Evolutionary conservation across 2,888 invertebrate genomes (phyloP).

Genomic region (Plebejus melissa): DNA sequence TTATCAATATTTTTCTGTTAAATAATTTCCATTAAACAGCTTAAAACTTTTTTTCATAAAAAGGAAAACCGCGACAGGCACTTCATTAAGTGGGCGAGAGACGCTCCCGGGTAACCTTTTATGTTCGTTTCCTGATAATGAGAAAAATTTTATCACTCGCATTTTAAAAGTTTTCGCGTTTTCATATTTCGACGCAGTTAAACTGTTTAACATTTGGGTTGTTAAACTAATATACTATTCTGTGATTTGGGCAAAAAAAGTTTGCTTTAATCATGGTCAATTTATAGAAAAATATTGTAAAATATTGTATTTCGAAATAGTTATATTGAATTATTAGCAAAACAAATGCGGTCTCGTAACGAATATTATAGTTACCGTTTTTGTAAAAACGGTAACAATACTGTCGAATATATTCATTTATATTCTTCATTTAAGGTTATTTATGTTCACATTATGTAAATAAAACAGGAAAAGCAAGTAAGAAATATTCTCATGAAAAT

Average conservation of each 20-base stretch:
- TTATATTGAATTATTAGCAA: no score
- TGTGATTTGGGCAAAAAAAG: not conserved
- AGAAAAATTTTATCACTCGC: not conserved
- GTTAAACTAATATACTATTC: no score
- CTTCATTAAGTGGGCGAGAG: slow-evolving; percentile 21
- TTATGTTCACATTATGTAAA: no score
- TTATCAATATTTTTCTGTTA: not conserved
- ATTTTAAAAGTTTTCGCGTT: slow-evolving; percentile 3
- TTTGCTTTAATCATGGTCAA: not conserved
- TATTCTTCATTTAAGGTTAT: no score
- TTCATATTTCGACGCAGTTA: not conserved
- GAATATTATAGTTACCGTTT: no score
- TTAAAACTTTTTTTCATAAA: slow-evolving; percentile 19
- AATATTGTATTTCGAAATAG: no score
- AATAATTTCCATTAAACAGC: not conserved
- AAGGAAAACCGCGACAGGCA: slow-evolving; percentile 9
- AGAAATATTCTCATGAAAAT: not conserved
- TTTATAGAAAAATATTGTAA: not conserved
- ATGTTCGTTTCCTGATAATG: slow-evolving; percentile 12
- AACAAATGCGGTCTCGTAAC: no score
- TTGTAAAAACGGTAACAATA: no score
- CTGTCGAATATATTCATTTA: no score
- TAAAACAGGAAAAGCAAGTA: no score
- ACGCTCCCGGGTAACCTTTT: not conserved
- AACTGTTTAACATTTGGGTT: not conserved